Evolutionary conservation across 2,113 vertebrate genomes (phyloP), one percentile per base, ranked within the genome.

Genomic region (Rhegmatorhina hoffmannsi): DNA sequence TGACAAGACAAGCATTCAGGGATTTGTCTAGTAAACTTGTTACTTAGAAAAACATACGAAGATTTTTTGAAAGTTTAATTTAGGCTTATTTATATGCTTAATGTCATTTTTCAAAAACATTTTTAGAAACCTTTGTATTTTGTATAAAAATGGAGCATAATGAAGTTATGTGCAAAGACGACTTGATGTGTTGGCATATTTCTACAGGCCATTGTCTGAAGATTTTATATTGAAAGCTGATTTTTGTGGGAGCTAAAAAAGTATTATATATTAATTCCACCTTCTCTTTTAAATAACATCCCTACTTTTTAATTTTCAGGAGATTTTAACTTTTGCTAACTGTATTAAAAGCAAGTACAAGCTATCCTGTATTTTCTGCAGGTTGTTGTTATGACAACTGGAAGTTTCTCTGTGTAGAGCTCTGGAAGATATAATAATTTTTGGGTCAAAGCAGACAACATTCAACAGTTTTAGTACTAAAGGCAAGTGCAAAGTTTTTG

Each of bases 361-460:
- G 72, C 69, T 85, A 28, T 74, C 75, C 72, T 59, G 31, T 44
- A 38, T 68, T 52, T 85, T 50, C 94, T 94, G 95, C 90, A 95
- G 73, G 20, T 85, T 86, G 97, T 98, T 97, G 97, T 97, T 97
- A 97, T 97, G 97, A 97, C 97, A 97, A 97, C 95, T 74, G 75
- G 82, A 97, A 97, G 92, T 97, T 95, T 96, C 93, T 94, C 95
- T 89, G 59, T 86, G 74, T 83, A 90, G 66, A 79, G 69, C 72
- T 94, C 59, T 55, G 84, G 52, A 89, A 95, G 49, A 76, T 76
- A 66, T 8, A 10, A 93, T 91, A 20, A 55, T 67, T 96, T 95
- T 69, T 20, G 31, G 47, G 69, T 77, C 58, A 86, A 83, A 79
- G 58, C 33, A 89, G 68, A 87, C 8, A 92, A 64, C 19, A 77